Base-by-base conservation (phyloP, 2,888 invertebrate species). In the Rhabditoides inermis region DNA sequence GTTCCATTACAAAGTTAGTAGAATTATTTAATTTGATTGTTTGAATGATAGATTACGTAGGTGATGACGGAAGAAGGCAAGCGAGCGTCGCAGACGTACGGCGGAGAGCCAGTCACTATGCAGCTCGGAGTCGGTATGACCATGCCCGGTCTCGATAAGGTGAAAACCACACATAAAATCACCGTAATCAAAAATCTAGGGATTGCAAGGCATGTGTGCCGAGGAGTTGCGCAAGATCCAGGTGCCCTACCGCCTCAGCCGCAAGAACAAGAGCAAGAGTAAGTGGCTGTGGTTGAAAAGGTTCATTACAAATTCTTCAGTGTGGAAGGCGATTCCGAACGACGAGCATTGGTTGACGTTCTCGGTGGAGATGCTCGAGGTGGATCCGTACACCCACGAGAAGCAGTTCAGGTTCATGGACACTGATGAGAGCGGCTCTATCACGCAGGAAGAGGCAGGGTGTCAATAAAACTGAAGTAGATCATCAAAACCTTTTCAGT, bases 131-230 rank as follows among this genome's bases (percentile, higher is more conserved):
- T 68, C 6, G 75, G 76, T 47, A 75, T 75, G 75, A 65, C 67
- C 10, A 67, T 77, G 49, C 72, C 73, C 10, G 76, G 76, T 22
- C 45, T 76, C 39, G 76, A 76, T 60, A 77, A 76, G 58, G 76
- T 70, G 18, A 35, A 30, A 26, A 32, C 7, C 3, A 27, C 25
- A 35, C 18, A 18, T 45, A 25, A 20, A 36, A n/a, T 12, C 7
- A n/a, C 12, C n/a, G 15, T 22, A 18, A 37, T 18, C 32, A 26
- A 18, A 18, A 32, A 45, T 59, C 39, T 42, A 60, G 62, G 68
- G 71, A 15, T 53, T 73, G 10, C 55, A 58, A 56, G 73, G 70
- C 39, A 69, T 72, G 63, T 76, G 76, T 51, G 64, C 64, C 28
- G 61, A 61, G 25, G 76, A 76, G 53, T 49, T 75, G 37, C 35